phyloP scores from a whole-genome alignment of 2,113 vertebrate species.

The Percina caprodes region DNA sequence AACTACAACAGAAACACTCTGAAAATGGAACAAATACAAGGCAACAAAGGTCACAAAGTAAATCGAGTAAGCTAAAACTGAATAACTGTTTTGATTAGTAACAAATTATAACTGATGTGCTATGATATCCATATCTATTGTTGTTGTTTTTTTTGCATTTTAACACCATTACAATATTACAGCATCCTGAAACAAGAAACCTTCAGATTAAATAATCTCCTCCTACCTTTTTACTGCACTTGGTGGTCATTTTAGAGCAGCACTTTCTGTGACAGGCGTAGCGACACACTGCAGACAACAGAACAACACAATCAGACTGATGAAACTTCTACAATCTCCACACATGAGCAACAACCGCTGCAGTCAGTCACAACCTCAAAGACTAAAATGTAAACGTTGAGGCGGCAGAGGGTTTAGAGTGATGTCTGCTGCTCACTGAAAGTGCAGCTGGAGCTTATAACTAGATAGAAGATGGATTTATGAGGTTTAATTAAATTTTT shows the following conservation, averaged over 20 bases:
- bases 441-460: slow-evolving; percentile 42
- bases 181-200: not conserved
- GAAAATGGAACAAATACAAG: not conserved
- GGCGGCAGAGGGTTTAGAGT: not conserved
- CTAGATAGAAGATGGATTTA: slow-evolving; percentile 58
- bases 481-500: slow-evolving; percentile 54
- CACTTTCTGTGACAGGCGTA: slow-evolving; percentile 98
- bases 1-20: not conserved
- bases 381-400: not conserved
- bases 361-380: slow-evolving; percentile 5
- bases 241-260: slow-evolving; percentile 92
- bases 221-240: slow-evolving; percentile 96
- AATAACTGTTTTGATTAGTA: not conserved
- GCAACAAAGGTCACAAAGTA: not conserved
- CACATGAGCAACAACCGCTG: not conserved
- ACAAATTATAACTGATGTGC: not conserved
- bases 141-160: not conserved
- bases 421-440: slow-evolving; percentile 6
- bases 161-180: not conserved
- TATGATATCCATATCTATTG: not conserved
- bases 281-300: slow-evolving; percentile 89
- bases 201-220: not conserved
- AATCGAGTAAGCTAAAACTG: not conserved
- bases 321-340: not conserved
- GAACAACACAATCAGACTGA: slow-evolving; percentile 33